Evolutionary conservation across 2,113 vertebrate genomes (phyloP), one percentile per base, ranked within the genome.

Genomic region (Scophthalmus maximus): DNA sequence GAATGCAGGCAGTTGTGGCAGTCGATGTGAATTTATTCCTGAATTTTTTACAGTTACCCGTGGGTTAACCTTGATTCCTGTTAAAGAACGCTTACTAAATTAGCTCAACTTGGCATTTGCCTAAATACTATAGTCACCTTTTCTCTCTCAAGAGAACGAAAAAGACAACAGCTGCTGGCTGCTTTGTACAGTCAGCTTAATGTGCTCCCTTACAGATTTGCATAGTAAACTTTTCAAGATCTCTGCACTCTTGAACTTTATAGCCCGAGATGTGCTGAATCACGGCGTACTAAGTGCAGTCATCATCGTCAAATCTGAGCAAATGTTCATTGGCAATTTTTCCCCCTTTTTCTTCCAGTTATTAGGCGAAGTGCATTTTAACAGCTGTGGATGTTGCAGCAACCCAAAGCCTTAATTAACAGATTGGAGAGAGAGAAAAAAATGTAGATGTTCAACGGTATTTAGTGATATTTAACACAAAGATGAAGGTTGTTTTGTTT

Each of bases 21-120:
- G 22, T 51, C 0, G 0, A 32, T 63, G 12, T 32, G n/a, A 59
- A 29, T 70, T 25, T 17, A 29, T 63, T 34, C 15, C 34, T 55
- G 17, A 12, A 15, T 49, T 74, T 67, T 53, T 46, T 58, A 27
- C 52, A 47, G 30, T 10, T 78, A 78, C 78, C 88, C 69, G 57
- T 78, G n/a, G 52, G 46, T 47, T 79, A 75, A 60, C 53, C 67
- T 34, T 42, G 42, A 38, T 68, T 76, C 64, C 63, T 65, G 52
- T 72, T 62, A 69, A 75, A 63, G 27, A 68, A 15, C 23, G 9
- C 50, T 42, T 53, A 66, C 82, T 79, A 68, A 71, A 88, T 89
- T 75, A 86, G 72, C 75, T 69, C 61, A 75, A 27, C 32, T 63
- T 79, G 79, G 68, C 71, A 79, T 85, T 83, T 86, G 68, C 79